Percentiles rank a stretch among this genome's conserved stretches.
These are phyloP conservation scores for Poeciliopsis occidentalis DNA, from an alignment of 2,113 vertebrate genomes.

Conservation along the genomic window DNA sequence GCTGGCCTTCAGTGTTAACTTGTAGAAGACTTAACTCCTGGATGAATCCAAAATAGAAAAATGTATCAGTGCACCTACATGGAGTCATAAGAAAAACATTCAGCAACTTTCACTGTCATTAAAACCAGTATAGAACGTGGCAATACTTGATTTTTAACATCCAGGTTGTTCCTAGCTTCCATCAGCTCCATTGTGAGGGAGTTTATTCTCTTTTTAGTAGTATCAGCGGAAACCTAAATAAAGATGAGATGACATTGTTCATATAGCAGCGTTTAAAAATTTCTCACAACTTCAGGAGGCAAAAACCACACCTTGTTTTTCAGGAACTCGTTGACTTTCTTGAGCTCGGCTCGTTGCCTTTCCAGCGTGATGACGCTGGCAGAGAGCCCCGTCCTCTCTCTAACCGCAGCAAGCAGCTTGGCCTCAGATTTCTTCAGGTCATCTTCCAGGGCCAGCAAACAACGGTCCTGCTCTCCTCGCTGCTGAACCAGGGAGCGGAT, in stretches of 20 bases:
- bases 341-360: slow-evolving; percentile 87
- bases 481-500: slow-evolving; percentile 88
- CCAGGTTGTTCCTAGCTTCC: slow-evolving; percentile 87
- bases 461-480: slow-evolving; percentile 87
- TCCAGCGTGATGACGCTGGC: slow-evolving; percentile 87
- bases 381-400: slow-evolving; percentile 87
- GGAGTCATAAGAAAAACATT: not conserved
- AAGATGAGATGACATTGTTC: not conserved
- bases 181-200: slow-evolving; percentile 88
- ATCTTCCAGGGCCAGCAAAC: slow-evolving; percentile 82
- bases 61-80: not conserved
- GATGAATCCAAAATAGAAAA: not conserved
- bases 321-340: slow-evolving; percentile 87
- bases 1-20: slow-evolving; percentile 73
- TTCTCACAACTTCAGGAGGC: not conserved
- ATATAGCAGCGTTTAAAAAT: not conserved
- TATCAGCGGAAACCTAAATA: slow-evolving; percentile 88
- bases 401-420: slow-evolving; percentile 83
- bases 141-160: slow-evolving; percentile 85
- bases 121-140: not conserved
- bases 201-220: slow-evolving; percentile 88
- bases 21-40: slow-evolving; percentile 81
- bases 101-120: not conserved
- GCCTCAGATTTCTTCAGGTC: slow-evolving; percentile 87
- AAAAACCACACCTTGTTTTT: slow-evolving; percentile 87